Evolutionary conservation across 2,797 vertebrate species (phyloP), one percentile per base, ranked within the genome.

Genomic region (Sternarchorhynchus goeldii): DNA sequence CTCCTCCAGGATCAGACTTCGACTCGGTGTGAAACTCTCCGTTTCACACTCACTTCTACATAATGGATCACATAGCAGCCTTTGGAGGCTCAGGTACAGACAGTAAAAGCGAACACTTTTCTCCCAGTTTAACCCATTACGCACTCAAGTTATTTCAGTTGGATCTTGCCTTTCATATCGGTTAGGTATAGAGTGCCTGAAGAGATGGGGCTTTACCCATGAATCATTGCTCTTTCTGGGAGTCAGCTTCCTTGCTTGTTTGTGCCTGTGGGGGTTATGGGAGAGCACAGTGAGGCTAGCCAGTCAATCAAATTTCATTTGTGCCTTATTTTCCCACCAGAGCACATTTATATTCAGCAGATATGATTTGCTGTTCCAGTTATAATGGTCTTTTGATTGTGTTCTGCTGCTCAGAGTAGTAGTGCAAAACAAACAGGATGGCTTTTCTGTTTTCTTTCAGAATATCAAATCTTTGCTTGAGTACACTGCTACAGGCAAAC

Each of bases 261-360:
- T 78, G 76, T 70, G 34, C 66, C 73, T 81, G 21, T 57, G 17
- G 53, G 20, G 50, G 21, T 57, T 1, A 34, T 75, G 76, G 59
- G 64, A 12, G 18, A 6, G 41, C 45, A 20, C 25, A 18, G 14
- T 68, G 31, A 25, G 21, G 34, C 59, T n/a, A 68, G 68, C 45
- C 71, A 57, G 56, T 81, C 70, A 75, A 76, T 84, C 65, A 36
- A 73, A 78, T 75, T 64, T 64, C 36, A 82, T 82, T 80, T 60
- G 72, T 66, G 6, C 65, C 63, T 41, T 76, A 75, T 77, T 77
- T 84, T 41, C 75, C 82, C 78, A 77, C 21, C 34, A 55, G 56
- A 73, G 75, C 58, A 18, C 78, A 82, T 80, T 84, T 75, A 78
- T 72, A 82, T 80, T 75, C 67, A 68, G 65, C 60, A 80, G 72